Base-by-base conservation (phyloP, 2,113 vertebrate species). In the Hydrolagus affinis region DNA sequence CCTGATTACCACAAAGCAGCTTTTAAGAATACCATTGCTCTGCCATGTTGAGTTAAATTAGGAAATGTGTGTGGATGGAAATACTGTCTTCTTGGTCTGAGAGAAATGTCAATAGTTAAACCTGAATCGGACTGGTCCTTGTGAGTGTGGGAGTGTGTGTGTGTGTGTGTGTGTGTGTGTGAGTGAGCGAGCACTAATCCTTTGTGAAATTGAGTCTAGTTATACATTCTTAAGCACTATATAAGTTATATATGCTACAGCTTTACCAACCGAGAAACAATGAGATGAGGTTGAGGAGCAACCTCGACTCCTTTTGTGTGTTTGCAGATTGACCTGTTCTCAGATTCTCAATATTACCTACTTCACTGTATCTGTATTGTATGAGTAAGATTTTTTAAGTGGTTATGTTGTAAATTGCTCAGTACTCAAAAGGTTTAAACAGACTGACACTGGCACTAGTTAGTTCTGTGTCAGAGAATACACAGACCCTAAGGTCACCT, bases 391-490 rank as follows among this genome's bases (percentile, higher is more conserved):
- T 77, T 60, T 77, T 60, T 78, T 25, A 78, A 60, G 76, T 78
- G 57, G 76, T 62, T 62, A 62, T 78, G 62, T 60, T 28, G 57
- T 78, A 78, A 60, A 78, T 62, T 78, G n/a, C 76, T 78, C 57
- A 78, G 57, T 23, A 62, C 57, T 78, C 57, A 25, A 78, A 77
- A 2, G 56, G 19, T 77, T 77, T 59, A 59, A 77, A 62, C 57
- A 23, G 56, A 78, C 76, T 28, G n/a, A 56, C 76, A 62, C 59
- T 78, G 57, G 74, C 74, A 77, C 74, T 23, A 59, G 76, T 60
- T 78, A 62, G 57, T 78, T 78, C 57, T 78, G 75, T 77, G 75
- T 60, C 75, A 60, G 75, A 25, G 57, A 78, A 78, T 78, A 25
- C 76, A 78, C 57, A 62, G 59, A 62, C 57, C 56, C 56, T 25